Conservation (phyloP, 2,113 vertebrate genomes). For the Apus apus region DNA sequence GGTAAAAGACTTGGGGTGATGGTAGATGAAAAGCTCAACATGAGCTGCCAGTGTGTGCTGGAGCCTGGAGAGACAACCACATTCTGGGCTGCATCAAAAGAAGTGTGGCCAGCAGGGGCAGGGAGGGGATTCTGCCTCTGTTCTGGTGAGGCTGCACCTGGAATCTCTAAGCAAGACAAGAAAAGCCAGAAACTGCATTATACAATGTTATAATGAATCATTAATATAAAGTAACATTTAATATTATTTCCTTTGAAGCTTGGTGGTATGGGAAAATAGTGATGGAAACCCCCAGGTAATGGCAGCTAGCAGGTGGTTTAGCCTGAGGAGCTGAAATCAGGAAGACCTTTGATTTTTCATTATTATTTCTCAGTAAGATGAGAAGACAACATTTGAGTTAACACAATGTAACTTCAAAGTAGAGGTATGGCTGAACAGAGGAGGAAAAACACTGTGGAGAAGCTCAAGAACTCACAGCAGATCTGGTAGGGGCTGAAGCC, state of each 20-base stretch:
- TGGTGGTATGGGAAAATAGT: background rate
- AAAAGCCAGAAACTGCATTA: constrained; percentile 27
- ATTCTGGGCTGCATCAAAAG: too few relatives aligned
- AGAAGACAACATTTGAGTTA: background rate
- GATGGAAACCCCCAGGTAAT: constrained; percentile 4
- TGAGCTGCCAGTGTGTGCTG: too few relatives aligned
- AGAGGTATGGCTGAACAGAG: background rate
- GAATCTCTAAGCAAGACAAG: background rate
- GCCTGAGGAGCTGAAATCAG: constrained; percentile 8
- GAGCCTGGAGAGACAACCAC: too few relatives aligned
- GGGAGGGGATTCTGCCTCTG: too few relatives aligned
- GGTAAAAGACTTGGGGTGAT: too few relatives aligned
- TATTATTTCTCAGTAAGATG: constrained; percentile 12
- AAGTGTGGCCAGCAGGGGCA: too few relatives aligned
- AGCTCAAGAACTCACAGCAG: background rate
- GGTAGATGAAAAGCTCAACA: too few relatives aligned
- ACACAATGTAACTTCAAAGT: background rate
- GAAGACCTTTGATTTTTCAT: constrained; percentile 12
- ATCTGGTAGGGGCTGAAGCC: background rate
- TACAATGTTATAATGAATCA: background rate
- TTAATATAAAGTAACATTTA: constrained; percentile 7
- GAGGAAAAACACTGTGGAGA: background rate
- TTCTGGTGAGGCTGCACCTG: too few relatives aligned
- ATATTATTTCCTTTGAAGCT: constrained; percentile 41
- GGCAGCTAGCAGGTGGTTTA: constrained; percentile 7